Percentiles rank a stretch among this genome's conserved stretches.
Conservation (phyloP, 2,113 vertebrate species). For the Odobenus rosmarus region DNA sequence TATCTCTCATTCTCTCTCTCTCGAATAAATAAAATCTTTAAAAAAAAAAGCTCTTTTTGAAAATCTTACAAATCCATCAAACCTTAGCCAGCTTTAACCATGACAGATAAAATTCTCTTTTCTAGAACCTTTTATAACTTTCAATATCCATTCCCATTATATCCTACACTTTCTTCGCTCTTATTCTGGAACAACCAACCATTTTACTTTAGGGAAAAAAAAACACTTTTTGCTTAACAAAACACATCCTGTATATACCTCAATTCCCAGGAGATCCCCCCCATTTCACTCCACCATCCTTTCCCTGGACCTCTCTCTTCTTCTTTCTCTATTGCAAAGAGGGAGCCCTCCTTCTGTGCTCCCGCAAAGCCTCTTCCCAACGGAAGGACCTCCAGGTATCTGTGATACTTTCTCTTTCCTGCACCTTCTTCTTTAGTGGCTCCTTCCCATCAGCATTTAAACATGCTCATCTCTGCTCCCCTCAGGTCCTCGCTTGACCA, state of each 20-base stretch:
- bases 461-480: not conserved
- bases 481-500: not conserved
- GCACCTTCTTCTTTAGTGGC: not conserved
- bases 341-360: not conserved
- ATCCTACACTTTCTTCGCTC: not conserved
- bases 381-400: not conserved
- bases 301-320: not conserved
- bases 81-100: not conserved
- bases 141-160: not conserved
- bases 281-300: not conserved
- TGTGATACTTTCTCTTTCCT: not conserved
- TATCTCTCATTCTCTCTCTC: too few relatives aligned
- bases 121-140: conserved; percentile 15
- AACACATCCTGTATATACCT: not conserved
- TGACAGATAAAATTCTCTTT: not conserved
- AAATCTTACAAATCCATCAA: not conserved
- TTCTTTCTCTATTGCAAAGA: not conserved
- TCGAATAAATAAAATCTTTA: too few relatives aligned
- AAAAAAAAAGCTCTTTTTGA: not conserved
- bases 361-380: not conserved
- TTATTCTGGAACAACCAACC: not conserved
- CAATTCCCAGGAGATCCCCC: not conserved
- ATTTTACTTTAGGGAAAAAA: not conserved
- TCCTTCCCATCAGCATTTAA: not conserved
- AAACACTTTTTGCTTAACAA: not conserved